Base-by-base conservation (phyloP, 2,797 vertebrate species). In the Chrosomus eos region DNA sequence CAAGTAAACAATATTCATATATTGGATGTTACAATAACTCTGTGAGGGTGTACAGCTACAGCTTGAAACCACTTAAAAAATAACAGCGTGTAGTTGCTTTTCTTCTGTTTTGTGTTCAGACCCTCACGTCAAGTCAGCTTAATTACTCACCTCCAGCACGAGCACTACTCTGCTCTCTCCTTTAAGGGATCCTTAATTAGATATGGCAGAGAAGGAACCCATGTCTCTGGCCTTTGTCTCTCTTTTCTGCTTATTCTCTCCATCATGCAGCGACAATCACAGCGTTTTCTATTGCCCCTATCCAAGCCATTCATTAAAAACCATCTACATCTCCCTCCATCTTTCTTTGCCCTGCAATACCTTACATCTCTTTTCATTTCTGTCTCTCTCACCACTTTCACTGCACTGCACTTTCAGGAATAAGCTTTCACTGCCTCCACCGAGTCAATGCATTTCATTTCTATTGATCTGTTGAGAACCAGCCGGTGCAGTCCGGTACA, bases 131-230 rank as follows among this genome's bases (percentile, higher is more conserved):
- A 53, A 21, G 43, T 71, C 64, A 53, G 67, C 18, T 26, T 84
- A 85, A 85, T 85, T 72, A 89, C 86, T 81, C 74, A 73, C 82
- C 51, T 71, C 81, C 87, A 66, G 88, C 90, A 90, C 91, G 55
- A 62, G 55, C 89, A 90, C 91, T 91, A 85, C 88, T 91, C 88
- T 91, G 88, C 90, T 90, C 89, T 91, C 89, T 64, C 90, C 86
- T 89, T 89, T 89, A 89, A 64, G 31, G 55, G 75, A 33, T 70
- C 14, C 43, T 72, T 85, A 71, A 80, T 85, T 85, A 80, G 83
- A 79, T 51, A 85, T 60, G 51, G 36, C 82, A 77, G 74, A 26
- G 33, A 51, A 53, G 31, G 36, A 84, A 77, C 26, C 14, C 45
- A 45, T 76, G 73, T 58, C 51, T 31, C 82, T 64, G 77, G 40